Evolutionary conservation across 2,113 vertebrate genomes (phyloP).

Genomic region (Epinephelus fuscoguttatus): DNA sequence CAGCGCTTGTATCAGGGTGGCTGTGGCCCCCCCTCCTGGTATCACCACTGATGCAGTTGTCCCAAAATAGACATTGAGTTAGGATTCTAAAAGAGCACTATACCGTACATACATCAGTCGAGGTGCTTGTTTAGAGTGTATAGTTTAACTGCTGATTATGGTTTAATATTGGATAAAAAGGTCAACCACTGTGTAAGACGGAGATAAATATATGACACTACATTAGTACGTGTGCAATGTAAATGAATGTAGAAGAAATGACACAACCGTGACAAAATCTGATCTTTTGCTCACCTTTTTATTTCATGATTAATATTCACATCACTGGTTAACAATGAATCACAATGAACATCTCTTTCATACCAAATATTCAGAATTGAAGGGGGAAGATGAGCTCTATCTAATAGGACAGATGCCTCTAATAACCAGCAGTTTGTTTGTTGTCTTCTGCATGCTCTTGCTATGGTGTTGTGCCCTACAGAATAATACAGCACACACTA

Average conservation of each 20-base stretch:
- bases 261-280: conserved; percentile 8
- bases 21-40: too few species aligned
- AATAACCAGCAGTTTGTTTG: conserved; percentile 73
- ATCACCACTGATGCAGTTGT: too few species aligned
- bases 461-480: conserved; percentile 71
- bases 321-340: conserved; percentile 87
- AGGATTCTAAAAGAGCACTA: too few species aligned
- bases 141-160: not conserved
- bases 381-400: conserved; percentile 73
- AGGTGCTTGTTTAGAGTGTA: not conserved
- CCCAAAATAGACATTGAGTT: too few species aligned
- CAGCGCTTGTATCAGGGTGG: too few species aligned
- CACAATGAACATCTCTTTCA: conserved; percentile 86
- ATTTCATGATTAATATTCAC: conserved; percentile 87
- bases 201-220: not conserved
- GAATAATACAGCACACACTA: conserved; percentile 61
- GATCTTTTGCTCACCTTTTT: conserved; percentile 79
- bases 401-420: conserved; percentile 78
- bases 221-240: too few species aligned
- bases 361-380: conserved; percentile 82
- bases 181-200: not conserved
- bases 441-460: conserved; percentile 80
- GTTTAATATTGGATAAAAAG: not conserved
- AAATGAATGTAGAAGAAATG: conserved; percentile 17
- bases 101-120: not conserved